Conservation (phyloP, 1,140 invertebrate genomes). For the Orius laevigatus region DNA sequence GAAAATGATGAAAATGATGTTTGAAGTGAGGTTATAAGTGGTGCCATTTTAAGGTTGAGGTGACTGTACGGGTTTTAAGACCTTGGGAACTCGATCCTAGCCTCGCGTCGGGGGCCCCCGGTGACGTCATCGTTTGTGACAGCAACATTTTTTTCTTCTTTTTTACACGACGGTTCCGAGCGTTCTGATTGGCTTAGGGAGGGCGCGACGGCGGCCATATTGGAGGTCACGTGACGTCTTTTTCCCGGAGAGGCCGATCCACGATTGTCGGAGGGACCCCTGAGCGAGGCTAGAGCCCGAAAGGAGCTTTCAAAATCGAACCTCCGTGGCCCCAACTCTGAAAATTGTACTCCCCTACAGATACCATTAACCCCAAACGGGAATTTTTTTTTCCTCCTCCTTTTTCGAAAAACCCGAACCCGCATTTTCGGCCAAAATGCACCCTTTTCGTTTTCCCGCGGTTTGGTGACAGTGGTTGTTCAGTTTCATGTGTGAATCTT, state of each 20-base stretch:
- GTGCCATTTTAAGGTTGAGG: no score
- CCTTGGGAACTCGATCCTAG: constrained; percentile 14
- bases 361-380: no score
- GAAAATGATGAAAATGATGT: no score
- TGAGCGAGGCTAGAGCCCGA: not conserved
- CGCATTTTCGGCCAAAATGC: not conserved
- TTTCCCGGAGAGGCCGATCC: constrained; percentile 5
- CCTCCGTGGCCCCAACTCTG: not conserved
- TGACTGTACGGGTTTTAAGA: constrained; percentile 13
- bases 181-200: constrained; percentile 6
- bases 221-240: constrained; percentile 10
- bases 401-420: not conserved
- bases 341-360: not conserved
- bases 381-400: not conserved
- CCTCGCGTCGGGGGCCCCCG: constrained; percentile 5
- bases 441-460: not conserved
- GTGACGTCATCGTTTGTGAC: constrained; percentile 10
- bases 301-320: constrained; percentile 12
- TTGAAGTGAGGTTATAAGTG: no score
- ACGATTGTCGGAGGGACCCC: constrained; percentile 2
- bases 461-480: not conserved
- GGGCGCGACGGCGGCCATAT: constrained; percentile 3
- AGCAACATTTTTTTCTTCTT: constrained; percentile 9
- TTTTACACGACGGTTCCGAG: not conserved
- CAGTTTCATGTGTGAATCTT: constrained; percentile 6